Percentiles rank a stretch among this genome's conserved stretches.
These are phyloP conservation scores for Oreochromis grahami DNA, from an alignment of 2,797 vertebrate species.

Conservation along the genomic window DNA sequence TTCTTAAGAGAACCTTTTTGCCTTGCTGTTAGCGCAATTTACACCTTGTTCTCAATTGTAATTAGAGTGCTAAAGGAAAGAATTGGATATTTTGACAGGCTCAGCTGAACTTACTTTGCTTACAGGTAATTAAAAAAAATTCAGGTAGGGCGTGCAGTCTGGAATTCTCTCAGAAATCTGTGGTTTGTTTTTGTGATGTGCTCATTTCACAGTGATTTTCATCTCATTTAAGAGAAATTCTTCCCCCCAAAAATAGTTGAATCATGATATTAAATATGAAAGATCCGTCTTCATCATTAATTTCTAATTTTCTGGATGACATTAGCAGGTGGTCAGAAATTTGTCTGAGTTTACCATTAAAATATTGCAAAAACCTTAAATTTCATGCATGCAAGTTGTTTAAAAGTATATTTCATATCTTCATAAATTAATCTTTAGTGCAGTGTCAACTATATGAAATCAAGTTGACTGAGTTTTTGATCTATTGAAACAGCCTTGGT, in stretches of 20 bases:
- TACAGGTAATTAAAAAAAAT: constrained; percentile 42
- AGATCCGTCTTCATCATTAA: not conserved
- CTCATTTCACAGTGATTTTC: not conserved
- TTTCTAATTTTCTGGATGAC: not conserved
- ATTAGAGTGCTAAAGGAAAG: constrained; percentile 41
- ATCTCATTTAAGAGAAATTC: not conserved
- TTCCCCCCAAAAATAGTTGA: not conserved
- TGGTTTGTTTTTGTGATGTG: not conserved
- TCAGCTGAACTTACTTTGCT: not conserved
- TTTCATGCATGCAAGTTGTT: not conserved
- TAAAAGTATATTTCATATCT: not conserved
- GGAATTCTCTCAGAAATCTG: not conserved
- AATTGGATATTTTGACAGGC: constrained; percentile 30
- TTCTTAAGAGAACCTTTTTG: constrained; percentile 9
- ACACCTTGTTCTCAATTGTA: constrained; percentile 46
- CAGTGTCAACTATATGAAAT: not conserved
- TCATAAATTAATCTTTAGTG: not conserved
- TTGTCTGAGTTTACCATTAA: not conserved
- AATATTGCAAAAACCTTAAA: not conserved
- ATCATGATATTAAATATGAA: not conserved
- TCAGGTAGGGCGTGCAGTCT: not conserved
- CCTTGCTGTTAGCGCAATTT: constrained; percentile 32
- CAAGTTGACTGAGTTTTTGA: not conserved
- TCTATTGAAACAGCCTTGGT: not conserved
- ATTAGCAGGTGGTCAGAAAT: not conserved